Base-by-base conservation (phyloP, 1,140 invertebrate species). In the Drosophila ironensis region DNA sequence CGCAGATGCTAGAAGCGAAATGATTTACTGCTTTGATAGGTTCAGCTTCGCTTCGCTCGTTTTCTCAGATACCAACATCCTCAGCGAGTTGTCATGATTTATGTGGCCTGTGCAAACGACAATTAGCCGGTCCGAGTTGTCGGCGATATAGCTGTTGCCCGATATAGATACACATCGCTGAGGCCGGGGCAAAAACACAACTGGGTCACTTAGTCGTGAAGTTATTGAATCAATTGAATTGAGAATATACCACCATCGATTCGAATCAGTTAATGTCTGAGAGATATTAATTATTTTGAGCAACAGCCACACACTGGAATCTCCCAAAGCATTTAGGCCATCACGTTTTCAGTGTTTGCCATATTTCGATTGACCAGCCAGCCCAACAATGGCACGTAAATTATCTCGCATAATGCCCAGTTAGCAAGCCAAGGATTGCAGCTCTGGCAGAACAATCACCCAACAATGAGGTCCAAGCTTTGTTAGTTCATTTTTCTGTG, bases 11-110 rank as follows among this genome's bases (percentile, higher is more conserved):
- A 73, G 69, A 71, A 16, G 33, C 73, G 52, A 59, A 86, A 84
- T 84, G 78, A 84, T 84, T 84, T 86, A 86, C 70, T 52, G 41
- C 77, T 60, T 68, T 64, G 71, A 69, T 80, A 60, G 71, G 30
- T 56, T 25, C 22, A 17, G 40, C 45, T 28, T 57, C 51, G 24
- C 27, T 40, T 46, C 40, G 46, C 9, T 42, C 61, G 33, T 41
- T 67, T 57, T 70, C 67, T 67, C 56, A 69, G 30, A 40, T 22
- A 47, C 42, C 76, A 38, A 60, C 67, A 84, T 86, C 77, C 77
- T 81, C 77, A 30, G 52, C 78, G 35, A 84, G 73, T 78, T 76
- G 72, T 67, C 54, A 84, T 84, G 80, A 84, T 86, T 84, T 84
- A 84, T 84, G 66, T 48, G 50, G 52, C 61, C 35, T 54, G 64